Base-by-base conservation (phyloP, 1,140 invertebrate genomes). In the Cydia pomonella region DNA sequence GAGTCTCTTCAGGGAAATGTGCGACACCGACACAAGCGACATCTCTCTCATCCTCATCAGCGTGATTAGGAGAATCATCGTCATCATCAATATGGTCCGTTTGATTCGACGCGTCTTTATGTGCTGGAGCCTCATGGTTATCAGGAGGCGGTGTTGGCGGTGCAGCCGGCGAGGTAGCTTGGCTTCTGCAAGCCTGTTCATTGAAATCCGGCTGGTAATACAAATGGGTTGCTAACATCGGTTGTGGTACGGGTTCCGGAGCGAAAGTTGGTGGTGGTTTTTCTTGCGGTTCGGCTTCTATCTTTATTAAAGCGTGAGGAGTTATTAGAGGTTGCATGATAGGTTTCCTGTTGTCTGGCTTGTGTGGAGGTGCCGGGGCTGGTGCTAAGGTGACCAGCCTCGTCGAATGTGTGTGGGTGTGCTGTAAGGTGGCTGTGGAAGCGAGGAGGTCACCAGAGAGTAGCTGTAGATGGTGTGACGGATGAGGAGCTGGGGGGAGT, bases 71-170 rank as follows among this genome's bases (percentile, higher is more conserved):
- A 0, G 88, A 87, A 27, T 92, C 88, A 63, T 93, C 92, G 18
- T 95, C 94, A 62, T 95, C 94, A 77, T 94, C 94, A 29, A 93
- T 93, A 69, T 93, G 95, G 77, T 97, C 96, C 0, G 96, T 97
- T 90, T 97, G 96, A 84, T 97, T 97, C 18, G 96, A 96, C 0
- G 96, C 96, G 80, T 97, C 96, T 88, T 95, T 96, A 64, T 97
- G 96, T 18, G 94, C 94, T 9, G 94, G 94, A 9, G 84, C 76
- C 72, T 92, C 88, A n/a, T 84, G 79, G 7, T 92, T 85, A 72
- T 95, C 95, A 12, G 95, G 95, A 2, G 95, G 94, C 13, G 95
- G 95, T 1, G 95, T 95, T 3, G 95, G 86, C 38, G 94, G 95
- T 1, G 94, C 93, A 0, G 89, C 87, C 0, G 90, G 89, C 1